Conservation (phyloP, 2,113 vertebrate genomes). For the Catharus bicknelli region DNA sequence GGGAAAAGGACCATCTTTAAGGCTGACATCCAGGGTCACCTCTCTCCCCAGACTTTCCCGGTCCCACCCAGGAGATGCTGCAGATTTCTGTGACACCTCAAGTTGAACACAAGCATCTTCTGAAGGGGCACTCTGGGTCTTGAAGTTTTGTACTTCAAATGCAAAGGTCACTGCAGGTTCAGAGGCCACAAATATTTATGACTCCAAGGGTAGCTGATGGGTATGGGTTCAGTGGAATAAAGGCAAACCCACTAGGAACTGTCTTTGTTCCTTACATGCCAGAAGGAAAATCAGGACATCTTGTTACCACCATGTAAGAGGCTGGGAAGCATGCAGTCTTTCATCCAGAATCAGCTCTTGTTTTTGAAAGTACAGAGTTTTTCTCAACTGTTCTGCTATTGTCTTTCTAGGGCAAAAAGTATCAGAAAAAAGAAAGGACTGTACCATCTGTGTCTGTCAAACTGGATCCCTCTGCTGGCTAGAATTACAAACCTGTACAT, state of each 20-base stretch:
- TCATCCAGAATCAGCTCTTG: background rate
- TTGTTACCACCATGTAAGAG: background rate
- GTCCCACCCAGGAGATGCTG: rapidly evolving
- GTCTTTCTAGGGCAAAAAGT: background rate
- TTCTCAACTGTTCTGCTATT: background rate
- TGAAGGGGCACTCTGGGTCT: background rate
- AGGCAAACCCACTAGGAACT: background rate
- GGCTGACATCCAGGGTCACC: background rate
- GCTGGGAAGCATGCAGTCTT: background rate
- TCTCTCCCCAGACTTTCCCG: background rate
- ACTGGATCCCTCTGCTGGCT: background rate
- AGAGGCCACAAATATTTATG: background rate
- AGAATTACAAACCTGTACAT: background rate
- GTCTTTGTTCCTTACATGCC: background rate
- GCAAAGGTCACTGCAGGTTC: background rate
- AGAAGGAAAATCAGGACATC: background rate
- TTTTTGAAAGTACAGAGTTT: background rate
- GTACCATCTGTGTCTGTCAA: background rate
- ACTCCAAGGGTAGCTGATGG: rapidly evolving
- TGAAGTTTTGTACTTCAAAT: background rate
- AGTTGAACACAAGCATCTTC: background rate
- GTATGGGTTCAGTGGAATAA: background rate
- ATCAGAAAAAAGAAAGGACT: background rate
- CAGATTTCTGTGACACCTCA: background rate
- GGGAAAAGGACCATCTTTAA: background rate